These are phyloP conservation scores for Prostheceraeus crozeri DNA, from an alignment of 2,888 invertebrate species.

Conservation along the genomic window DNA sequence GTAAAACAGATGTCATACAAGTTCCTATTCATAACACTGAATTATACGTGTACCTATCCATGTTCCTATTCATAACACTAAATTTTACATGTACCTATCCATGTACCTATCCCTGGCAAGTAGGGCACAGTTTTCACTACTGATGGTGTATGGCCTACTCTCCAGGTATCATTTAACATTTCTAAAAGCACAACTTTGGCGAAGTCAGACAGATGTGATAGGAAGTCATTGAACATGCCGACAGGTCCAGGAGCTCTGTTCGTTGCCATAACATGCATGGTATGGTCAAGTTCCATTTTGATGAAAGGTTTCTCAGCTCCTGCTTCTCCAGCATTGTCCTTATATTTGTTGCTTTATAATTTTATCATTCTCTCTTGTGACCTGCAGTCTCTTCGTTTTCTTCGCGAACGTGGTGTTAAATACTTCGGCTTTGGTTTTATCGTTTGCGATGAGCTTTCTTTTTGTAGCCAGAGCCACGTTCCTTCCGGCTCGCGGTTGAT, in stretches of 20 bases:
- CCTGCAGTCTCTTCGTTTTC: slow-evolving; percentile 1
- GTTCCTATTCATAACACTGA: too few relatives aligned
- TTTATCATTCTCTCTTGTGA: slow-evolving; percentile 7
- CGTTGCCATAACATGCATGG: neutral
- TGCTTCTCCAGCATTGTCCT: neutral
- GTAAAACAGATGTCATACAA: too few relatives aligned
- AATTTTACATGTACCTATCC: too few relatives aligned
- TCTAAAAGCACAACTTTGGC: slow-evolving; percentile 5
- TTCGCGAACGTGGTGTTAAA: slow-evolving; percentile 14
- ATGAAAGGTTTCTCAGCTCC: neutral
- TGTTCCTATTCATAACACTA: too few relatives aligned
- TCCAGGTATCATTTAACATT: slow-evolving; percentile 13
- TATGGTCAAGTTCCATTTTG: slow-evolving; percentile 17
- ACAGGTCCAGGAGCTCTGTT: slow-evolving; percentile 20
- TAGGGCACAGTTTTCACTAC: too few relatives aligned
- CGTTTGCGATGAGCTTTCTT: slow-evolving; percentile 7
- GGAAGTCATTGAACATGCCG: slow-evolving; percentile 20
- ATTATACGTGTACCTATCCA: too few relatives aligned
- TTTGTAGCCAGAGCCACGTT: slow-evolving; percentile 3
- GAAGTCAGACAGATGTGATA: slow-evolving; percentile 1
- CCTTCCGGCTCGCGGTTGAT: slow-evolving; percentile 2
- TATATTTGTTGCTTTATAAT: slow-evolving; percentile 17
- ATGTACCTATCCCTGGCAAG: too few relatives aligned
- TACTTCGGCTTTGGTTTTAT: slow-evolving; percentile 4
- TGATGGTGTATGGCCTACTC: neutral